Evolutionary conservation across 2,888 invertebrate species (phyloP), one percentile per base, ranked within the genome.

Genomic region (Agrochola macilenta): DNA sequence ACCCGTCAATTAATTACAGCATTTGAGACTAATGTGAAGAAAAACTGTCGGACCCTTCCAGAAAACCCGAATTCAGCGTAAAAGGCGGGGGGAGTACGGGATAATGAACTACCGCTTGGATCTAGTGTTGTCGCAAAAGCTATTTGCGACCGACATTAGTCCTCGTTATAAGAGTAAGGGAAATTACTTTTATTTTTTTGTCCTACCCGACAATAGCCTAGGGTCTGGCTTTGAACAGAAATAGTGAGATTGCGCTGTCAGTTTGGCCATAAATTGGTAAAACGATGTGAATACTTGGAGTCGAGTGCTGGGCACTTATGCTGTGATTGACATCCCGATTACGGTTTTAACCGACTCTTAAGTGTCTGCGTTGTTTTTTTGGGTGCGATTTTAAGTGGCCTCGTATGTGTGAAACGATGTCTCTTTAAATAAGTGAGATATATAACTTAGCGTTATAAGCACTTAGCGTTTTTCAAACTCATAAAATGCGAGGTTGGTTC

Each of bases 111-210:
- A 73, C 46, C 49, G 60, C 69, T 64, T 52, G 58, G 52, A 54
- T 61, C 75, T 70, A 73, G 74, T 72, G 76, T 79, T 76, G 76
- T 82, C 73, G 73, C 74, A 65, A 57, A 85, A 58, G 72, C 76
- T 69, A 74, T 84, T 79, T 74, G 75, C 14, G 75, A 73, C 76
- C 43, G 64, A 70, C 79, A 84, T 86, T 77, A 87, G 72, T 82
- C 60, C 77, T 87, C 60, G 71, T 86, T 84, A 85, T 5, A 69
- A 74, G 79, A 71, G 52, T 68, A 54, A 43, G 43, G 66, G 52
- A 76, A 74, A 66, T 35, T 72, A 84, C 69, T 74, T 80, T 74
- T 79, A 23, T 74, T 76, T 76, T 60, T 77, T 82, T 58, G 12
- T 54, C 64, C 43, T 46, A 52, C 46, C 26, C 81, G 30, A 58